A percentile compares a stretch with the other conserved stretches of the same genome.
These are phyloP conservation scores for Synanthedon vespiformis DNA, from an alignment of 2,888 invertebrate species.

Conservation along the genomic window DNA sequence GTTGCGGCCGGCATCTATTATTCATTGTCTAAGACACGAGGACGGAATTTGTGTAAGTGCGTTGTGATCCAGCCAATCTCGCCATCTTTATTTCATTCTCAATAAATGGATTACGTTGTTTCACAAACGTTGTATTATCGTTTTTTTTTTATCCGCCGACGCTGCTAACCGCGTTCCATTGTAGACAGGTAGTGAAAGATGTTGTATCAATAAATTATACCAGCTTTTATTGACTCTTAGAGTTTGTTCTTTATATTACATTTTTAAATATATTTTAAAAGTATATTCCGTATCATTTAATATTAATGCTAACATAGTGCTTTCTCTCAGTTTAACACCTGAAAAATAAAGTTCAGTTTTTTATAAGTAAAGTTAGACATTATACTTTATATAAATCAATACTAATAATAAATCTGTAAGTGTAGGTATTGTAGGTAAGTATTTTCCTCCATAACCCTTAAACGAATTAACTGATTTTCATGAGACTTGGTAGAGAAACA, in stretches of 20 bases:
- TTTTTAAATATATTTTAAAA: too few relatives aligned
- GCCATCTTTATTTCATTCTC: constrained; percentile 61
- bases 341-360: too few relatives aligned
- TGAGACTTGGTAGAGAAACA: too few relatives aligned
- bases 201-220: neutral
- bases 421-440: too few relatives aligned
- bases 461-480: too few relatives aligned
- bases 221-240: constrained; percentile 2
- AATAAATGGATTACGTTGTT: constrained; percentile 61
- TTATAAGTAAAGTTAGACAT: too few relatives aligned
- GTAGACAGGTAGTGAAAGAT: neutral
- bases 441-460: too few relatives aligned
- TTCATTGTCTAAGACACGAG: constrained; percentile 61
- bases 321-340: too few relatives aligned
- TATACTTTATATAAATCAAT: too few relatives aligned
- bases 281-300: too few relatives aligned
- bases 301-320: too few relatives aligned
- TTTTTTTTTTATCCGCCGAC: constrained; percentile 5
- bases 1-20: constrained; percentile 52
- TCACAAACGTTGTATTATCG: constrained; percentile 46
- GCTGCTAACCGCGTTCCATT: neutral
- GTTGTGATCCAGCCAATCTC: constrained; percentile 64
- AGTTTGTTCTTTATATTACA: constrained; percentile 1
- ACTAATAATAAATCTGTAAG: too few relatives aligned
- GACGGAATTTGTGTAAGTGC: constrained; percentile 66